A percentile compares a stretch with the other conserved stretches of the same genome.
Evolutionary conservation across 1,140 invertebrate genomes (phyloP).

Genomic region (Gryon sp.): DNA sequence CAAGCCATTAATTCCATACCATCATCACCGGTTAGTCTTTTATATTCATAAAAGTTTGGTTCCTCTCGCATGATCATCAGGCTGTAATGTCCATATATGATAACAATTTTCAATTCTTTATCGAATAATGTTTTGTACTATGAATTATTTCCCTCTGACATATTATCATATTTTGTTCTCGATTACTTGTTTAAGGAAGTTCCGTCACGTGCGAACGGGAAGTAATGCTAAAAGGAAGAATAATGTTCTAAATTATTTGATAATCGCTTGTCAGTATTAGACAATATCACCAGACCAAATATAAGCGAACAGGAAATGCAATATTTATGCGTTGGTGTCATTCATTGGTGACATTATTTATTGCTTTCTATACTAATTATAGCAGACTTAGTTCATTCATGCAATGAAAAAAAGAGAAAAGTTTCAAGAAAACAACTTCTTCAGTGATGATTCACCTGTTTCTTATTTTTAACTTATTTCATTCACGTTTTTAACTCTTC

Average conservation of each 20-base stretch:
- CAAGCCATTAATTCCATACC: no score
- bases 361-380: not conserved
- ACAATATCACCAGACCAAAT: not conserved
- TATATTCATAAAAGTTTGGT: no score
- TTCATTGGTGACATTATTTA: not conserved
- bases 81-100: not conserved
- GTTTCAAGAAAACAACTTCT: no score
- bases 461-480: no score
- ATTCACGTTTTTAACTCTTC: no score
- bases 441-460: no score
- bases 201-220: slow-evolving; percentile 18
- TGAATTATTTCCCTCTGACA: slow-evolving; percentile 14
- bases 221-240: no score
- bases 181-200: slow-evolving; percentile 42
- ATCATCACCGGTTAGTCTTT: no score
- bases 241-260: no score
- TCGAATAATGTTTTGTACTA: slow-evolving; percentile 10
- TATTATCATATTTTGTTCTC: slow-evolving; percentile 28
- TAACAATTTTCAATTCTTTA: slow-evolving; percentile 3
- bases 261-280: no score
- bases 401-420: no score
- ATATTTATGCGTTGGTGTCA: not conserved
- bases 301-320: not conserved
- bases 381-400: no score
- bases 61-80: slow-evolving; percentile 14